These are phyloP conservation scores for Capromys pilorides DNA, from an alignment of 2,797 vertebrate species.

Conservation along the genomic window DNA sequence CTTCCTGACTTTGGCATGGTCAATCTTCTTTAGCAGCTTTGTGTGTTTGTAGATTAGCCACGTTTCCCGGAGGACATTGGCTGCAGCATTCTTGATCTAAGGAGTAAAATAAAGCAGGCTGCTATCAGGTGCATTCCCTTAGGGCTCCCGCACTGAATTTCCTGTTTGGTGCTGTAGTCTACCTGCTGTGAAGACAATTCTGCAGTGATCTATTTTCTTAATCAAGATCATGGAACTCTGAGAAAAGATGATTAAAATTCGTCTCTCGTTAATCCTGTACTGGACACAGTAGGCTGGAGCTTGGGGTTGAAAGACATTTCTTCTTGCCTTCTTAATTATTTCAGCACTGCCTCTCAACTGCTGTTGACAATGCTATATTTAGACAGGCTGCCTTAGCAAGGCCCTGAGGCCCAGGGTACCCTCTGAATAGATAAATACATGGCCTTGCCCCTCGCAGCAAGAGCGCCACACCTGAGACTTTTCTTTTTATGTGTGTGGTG, in stretches of 20 bases:
- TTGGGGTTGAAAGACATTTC: not conserved
- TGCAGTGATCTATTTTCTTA: not conserved
- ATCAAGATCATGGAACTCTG: conserved; percentile 22
- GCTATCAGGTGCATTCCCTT: not conserved
- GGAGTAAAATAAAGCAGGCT: not conserved
- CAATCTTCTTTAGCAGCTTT: conserved; percentile 89
- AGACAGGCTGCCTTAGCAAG: conserved; percentile 4
- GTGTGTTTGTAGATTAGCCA: conserved; percentile 92
- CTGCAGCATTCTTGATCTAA: conserved; percentile 89
- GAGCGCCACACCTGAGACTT: not conserved
- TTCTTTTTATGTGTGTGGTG: not conserved
- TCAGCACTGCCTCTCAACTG: not conserved
- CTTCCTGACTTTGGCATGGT: conserved; percentile 89
- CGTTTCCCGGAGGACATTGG: conserved; percentile 88
- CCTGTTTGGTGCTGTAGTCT: not conserved
- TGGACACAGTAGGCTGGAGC: not conserved
- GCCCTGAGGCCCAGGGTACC: not conserved
- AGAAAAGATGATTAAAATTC: conserved; percentile 24
- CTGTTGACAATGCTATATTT: conserved; percentile 34
- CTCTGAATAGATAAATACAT: not conserved
- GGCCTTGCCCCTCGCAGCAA: not conserved
- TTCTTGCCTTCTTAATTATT: conserved; percentile 36
- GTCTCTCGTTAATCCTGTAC: not conserved
- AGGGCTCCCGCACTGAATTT: not conserved
- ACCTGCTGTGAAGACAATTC: not conserved